Percentiles rank a stretch among this genome's conserved stretches.
These are phyloP conservation scores for Strigops habroptila DNA, from an alignment of 2,113 vertebrate genomes.

Conservation along the genomic window DNA sequence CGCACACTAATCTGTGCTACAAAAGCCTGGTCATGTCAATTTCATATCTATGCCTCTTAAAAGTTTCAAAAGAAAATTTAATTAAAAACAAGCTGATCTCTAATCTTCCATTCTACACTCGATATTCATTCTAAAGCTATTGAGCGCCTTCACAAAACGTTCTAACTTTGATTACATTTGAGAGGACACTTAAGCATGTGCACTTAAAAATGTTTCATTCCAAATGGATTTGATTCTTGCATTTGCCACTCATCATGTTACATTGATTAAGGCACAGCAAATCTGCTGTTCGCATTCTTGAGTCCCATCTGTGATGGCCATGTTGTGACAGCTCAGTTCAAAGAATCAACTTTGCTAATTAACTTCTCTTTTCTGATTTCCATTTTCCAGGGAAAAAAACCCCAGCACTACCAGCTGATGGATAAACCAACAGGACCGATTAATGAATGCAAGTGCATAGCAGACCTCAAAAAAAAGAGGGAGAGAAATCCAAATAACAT, in stretches of 20 bases:
- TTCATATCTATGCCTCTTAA: not conserved
- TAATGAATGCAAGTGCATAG: not conserved
- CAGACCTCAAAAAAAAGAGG: not conserved
- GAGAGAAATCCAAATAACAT: not conserved
- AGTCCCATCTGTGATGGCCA: not conserved
- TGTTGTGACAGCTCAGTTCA: not conserved
- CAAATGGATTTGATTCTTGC: not conserved
- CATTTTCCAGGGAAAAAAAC: not conserved
- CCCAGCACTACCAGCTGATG: not conserved
- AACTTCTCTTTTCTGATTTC: not conserved
- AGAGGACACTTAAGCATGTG: not conserved
- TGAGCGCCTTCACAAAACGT: not conserved
- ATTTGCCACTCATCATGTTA: not conserved
- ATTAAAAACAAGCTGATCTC: not conserved
- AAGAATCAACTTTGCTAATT: not conserved
- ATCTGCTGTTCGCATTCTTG: not conserved
- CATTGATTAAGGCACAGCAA: not conserved
- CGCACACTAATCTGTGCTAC: not conserved
- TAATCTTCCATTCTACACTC: not conserved
- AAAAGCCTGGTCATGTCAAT: not conserved
- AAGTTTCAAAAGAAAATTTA: not conserved
- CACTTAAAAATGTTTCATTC: not conserved
- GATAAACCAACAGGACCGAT: not conserved
- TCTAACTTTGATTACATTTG: not conserved
- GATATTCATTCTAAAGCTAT: not conserved